Evolutionary conservation across 1,140 invertebrate genomes (phyloP).

Genomic region (Heliconius hewitsoni): DNA sequence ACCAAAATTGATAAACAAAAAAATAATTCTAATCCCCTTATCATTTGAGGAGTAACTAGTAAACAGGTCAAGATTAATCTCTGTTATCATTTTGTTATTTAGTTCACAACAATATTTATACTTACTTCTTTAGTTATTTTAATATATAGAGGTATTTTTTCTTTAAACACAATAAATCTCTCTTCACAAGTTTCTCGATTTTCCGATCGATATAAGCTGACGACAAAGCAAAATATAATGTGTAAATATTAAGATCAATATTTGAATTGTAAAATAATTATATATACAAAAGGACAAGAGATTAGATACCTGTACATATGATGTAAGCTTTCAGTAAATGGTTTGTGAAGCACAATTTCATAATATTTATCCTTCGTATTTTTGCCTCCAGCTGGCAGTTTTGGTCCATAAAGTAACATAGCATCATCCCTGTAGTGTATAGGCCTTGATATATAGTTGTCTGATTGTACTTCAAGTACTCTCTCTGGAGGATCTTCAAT

Average conservation of each 20-base stretch:
- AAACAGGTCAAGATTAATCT: constrained; percentile 3
- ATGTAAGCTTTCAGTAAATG: constrained; percentile 84
- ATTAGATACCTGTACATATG: constrained; percentile 85
- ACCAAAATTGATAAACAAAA: neutral
- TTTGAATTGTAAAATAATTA: neutral
- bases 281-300: neutral
- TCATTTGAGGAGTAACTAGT: neutral
- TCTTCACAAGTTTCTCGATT: constrained; percentile 84
- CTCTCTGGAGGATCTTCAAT: constrained; percentile 81
- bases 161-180: constrained; percentile 87
- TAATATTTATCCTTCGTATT: constrained; percentile 81
- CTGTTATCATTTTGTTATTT: neutral
- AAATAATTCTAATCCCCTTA: neutral
- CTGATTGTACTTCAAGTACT: constrained; percentile 85
- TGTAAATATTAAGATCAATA: neutral
- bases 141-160: constrained; percentile 86
- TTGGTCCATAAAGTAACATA: constrained; percentile 85
- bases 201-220: constrained; percentile 88
- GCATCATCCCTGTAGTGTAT: constrained; percentile 86
- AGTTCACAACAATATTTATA: constrained; percentile 15
- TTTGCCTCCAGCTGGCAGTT: constrained; percentile 55
- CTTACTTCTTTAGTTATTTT: constrained; percentile 86
- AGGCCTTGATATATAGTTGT: constrained; percentile 84
- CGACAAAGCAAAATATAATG: constrained; percentile 20
- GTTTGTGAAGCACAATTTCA: constrained; percentile 88